Base-by-base conservation (phyloP, 2,797 vertebrate species). In the Prunella strophiata region DNA sequence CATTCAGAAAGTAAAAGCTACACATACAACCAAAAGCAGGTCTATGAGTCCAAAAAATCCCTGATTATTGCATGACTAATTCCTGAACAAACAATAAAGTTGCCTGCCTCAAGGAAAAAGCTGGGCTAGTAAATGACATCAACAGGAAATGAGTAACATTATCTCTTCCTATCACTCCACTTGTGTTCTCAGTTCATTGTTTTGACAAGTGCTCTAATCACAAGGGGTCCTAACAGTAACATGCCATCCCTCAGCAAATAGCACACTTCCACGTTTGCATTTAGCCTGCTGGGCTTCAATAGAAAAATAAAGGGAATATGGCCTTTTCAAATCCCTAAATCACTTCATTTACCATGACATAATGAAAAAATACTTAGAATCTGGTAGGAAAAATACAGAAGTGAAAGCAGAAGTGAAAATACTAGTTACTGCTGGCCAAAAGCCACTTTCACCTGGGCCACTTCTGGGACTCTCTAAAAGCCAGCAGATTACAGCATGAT, bases 101-200 rank as follows among this genome's bases (percentile, higher is more conserved):
- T 79, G 83, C 68, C 80, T 82, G 73, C 59, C 85, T 83, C 50
- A 58, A 96, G 95, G 91, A 94, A 94, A 91, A 91, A 84, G 59
- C 66, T 79, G 68, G 77, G 29, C 61, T 51, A 54, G 67, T 36
- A 36, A 89, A 82, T 87, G 71, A 91, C 93, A 91, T 88, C 95
- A 94, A 85, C 94, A 94, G 96, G 96, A 97, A 97, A 52, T 13
- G 21, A 87, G 88, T n/a, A 68, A 51, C 29, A 32, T 77, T 94
- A 96, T 91, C 94, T 95, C 95, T 97, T 96, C 93, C 93, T 94
- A 96, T 95, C 87, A 93, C 62, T 40, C 92, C 81, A 54, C 79
- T 84, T 43, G 51, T 68, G 57, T 62, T 80, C 65, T 78, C 63
- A 43, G 71, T 8, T 91, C 62, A 94, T 29, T 86, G 85, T 94